These are phyloP conservation scores for Arctia plantaginis DNA, from an alignment of 2,888 invertebrate species.

Conservation along the genomic window DNA sequence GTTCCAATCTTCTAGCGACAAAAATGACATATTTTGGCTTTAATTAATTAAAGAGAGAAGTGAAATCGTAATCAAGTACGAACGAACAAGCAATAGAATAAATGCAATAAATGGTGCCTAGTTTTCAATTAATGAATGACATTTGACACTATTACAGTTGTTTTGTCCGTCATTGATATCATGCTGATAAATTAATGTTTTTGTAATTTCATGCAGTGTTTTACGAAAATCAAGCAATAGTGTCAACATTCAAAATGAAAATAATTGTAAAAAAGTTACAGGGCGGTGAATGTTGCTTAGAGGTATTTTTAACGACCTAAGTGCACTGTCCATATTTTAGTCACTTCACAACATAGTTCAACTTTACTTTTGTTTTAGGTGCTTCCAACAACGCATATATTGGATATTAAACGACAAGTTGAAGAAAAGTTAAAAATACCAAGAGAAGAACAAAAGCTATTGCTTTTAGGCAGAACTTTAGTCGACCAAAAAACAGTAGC, in stretches of 20 bases:
- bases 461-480: slow-evolving; percentile 90
- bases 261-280: slow-evolving; percentile 90
- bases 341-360: neutral
- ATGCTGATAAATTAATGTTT: slow-evolving; percentile 51
- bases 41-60: neutral
- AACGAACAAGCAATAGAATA: neutral
- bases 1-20: neutral
- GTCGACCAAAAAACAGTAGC: slow-evolving; percentile 90
- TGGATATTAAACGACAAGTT: slow-evolving; percentile 90
- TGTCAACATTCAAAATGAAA: slow-evolving; percentile 85
- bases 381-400: slow-evolving; percentile 86
- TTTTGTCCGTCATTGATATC: slow-evolving; percentile 46
- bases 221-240: slow-evolving; percentile 34
- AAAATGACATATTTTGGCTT: neutral
- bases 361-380: slow-evolving; percentile 72
- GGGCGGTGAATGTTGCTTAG: slow-evolving; percentile 89
- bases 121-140: neutral
- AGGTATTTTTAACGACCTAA: slow-evolving; percentile 77
- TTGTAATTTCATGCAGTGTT: slow-evolving; percentile 41
- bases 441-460: slow-evolving; percentile 89
- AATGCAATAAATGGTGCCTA: neutral
- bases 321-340: slow-evolving; percentile 3
- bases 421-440: slow-evolving; percentile 89
- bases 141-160: slow-evolving; percentile 17
- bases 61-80: neutral